Conservation (phyloP, 2,888 invertebrate species). For the Drosophila silvestris region DNA sequence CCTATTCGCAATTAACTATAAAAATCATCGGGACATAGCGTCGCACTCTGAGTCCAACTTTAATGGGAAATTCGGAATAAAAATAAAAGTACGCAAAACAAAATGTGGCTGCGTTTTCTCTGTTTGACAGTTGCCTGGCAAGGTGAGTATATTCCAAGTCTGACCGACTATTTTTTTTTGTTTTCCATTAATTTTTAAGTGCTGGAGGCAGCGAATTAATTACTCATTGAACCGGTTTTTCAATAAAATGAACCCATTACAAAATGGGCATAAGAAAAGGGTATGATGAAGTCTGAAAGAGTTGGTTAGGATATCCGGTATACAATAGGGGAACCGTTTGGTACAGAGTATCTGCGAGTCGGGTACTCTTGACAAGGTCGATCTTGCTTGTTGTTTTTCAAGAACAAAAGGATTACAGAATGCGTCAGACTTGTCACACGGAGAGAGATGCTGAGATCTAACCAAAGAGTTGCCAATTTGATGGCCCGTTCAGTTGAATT, state of each 20-base stretch:
- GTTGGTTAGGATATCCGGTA: background rate
- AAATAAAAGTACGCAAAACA: conserved; percentile 9
- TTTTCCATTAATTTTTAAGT: conserved; percentile 56
- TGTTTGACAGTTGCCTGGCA: conserved; percentile 49
- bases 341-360: conserved; percentile 1
- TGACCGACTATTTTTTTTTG: conserved; percentile 60
- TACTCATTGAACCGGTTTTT: conserved; percentile 56
- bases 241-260: background rate
- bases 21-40: conserved; percentile 18
- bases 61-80: conserved; percentile 5
- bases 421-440: conserved; percentile 28
- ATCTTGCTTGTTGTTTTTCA: background rate
- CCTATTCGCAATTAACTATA: conserved; percentile 57
- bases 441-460: conserved; percentile 3
- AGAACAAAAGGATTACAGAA: conserved; percentile 64
- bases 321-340: background rate
- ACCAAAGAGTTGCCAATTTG: conserved; percentile 30
- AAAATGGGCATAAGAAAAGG: background rate
- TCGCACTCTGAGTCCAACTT: conserved; percentile 17
- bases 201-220: conserved; percentile 54
- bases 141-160: conserved; percentile 53
- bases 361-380: background rate
- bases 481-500: conserved; percentile 44
- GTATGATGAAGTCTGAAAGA: background rate
- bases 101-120: conserved; percentile 58